phyloP scores from a whole-genome alignment of 1,140 invertebrate species.

The Lysiphlebus fabarum region DNA sequence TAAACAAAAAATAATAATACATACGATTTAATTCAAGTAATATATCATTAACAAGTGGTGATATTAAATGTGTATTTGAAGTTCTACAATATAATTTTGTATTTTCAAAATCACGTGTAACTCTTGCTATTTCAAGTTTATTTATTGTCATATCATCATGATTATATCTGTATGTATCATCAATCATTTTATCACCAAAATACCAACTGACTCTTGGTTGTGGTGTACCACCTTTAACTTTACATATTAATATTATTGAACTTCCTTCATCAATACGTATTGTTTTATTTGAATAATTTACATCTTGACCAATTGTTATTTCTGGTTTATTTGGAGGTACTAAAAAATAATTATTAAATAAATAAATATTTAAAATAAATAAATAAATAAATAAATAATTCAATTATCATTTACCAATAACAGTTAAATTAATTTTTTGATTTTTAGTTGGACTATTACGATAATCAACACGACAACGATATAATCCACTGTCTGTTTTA shows the following conservation, averaged over 20 bases:
- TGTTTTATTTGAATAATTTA: conserved; percentile 69
- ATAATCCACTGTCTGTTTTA: conserved; percentile 65
- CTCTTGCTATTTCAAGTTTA: conserved; percentile 37
- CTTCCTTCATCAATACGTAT: conserved; percentile 66
- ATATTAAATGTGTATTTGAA: conserved; percentile 55
- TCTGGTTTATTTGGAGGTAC: conserved; percentile 79
- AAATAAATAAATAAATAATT: background rate
- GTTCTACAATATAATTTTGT: conserved; percentile 52
- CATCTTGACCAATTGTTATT: conserved; percentile 71
- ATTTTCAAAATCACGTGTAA: conserved; percentile 47
- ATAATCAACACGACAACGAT: conserved; percentile 75
- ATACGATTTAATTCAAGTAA: conserved; percentile 60
- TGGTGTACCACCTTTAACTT: conserved; percentile 61
- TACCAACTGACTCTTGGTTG: conserved; percentile 49
- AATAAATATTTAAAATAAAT: background rate
- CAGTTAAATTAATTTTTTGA: conserved; percentile 68
- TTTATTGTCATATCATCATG: conserved; percentile 41
- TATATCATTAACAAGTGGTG: conserved; percentile 51
- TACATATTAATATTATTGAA: conserved; percentile 62
- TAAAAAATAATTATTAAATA: conserved; percentile 44
- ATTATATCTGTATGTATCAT: conserved; percentile 33
- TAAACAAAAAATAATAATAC: conserved; percentile 37
- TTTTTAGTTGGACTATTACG: conserved; percentile 68
- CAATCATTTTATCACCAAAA: conserved; percentile 37
- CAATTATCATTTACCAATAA: conserved; percentile 65